Evolutionary conservation across 1,140 invertebrate genomes (phyloP).

Genomic region (Potamilus streckersoni): DNA sequence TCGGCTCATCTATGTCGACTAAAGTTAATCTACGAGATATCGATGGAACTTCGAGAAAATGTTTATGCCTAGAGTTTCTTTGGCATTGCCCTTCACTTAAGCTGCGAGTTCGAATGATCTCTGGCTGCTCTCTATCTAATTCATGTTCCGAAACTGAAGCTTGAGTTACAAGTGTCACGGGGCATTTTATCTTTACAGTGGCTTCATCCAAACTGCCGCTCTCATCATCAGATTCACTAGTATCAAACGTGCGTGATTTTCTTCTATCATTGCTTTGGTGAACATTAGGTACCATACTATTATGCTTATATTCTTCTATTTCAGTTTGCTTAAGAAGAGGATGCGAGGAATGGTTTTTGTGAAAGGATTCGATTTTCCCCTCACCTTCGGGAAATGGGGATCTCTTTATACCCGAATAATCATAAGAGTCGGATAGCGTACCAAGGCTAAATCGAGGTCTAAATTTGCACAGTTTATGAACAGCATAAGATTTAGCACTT

Average conservation of each 20-base stretch:
- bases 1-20: neutral
- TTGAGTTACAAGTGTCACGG: neutral
- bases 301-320: neutral
- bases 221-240: conserved; percentile 13
- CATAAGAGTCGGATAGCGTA: neutral
- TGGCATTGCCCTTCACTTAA: neutral
- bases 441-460: conserved; percentile 26
- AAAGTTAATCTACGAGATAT: conserved; percentile 6
- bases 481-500: conserved; percentile 20
- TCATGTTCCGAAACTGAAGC: neutral
- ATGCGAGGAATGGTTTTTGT: conserved; percentile 17
- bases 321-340: conserved; percentile 20
- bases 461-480: conserved; percentile 26
- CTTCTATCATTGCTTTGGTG: conserved; percentile 24
- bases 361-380: neutral
- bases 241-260: conserved; percentile 12
- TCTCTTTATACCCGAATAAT: conserved; percentile 18
- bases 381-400: conserved; percentile 13
- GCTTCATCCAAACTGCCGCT: neutral
- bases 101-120: neutral
- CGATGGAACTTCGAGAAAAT: conserved; percentile 9
- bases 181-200: neutral
- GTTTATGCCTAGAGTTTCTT: neutral
- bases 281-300: neutral
- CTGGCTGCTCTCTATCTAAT: conserved; percentile 1